These are phyloP conservation scores for Drosophila baimaii DNA, from an alignment of 1,140 invertebrate species.

Conservation along the genomic window DNA sequence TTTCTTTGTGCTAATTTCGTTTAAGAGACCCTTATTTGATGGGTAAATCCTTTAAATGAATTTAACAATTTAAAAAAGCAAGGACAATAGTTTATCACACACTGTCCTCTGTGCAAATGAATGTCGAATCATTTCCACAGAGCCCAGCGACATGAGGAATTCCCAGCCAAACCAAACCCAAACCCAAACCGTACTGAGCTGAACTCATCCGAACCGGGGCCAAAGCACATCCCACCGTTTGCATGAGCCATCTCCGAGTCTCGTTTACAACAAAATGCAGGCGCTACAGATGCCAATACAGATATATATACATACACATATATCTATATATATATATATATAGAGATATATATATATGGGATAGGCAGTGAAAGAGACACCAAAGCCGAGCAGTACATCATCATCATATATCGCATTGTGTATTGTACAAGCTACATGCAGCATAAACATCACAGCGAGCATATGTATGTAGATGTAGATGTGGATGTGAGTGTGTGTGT, in stretches of 20 bases:
- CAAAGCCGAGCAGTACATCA: conserved; percentile 38
- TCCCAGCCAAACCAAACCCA: conserved; percentile 2
- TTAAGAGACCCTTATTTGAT: no score
- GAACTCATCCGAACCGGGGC: conserved; percentile 1
- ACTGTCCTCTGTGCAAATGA: conserved; percentile 48
- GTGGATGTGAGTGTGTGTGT: not conserved
- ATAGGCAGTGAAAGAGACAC: conserved; percentile 24
- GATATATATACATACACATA: not conserved
- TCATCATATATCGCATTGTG: conserved; percentile 47
- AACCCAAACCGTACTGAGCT: not conserved
- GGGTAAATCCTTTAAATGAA: not conserved
- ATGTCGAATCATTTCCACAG: conserved; percentile 52
- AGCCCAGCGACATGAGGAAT: conserved; percentile 26
- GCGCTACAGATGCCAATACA: conserved; percentile 30
- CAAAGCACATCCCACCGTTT: conserved; percentile 12
- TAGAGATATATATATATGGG: conserved; percentile 2
- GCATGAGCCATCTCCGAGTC: conserved; percentile 33
- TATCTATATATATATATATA: conserved; percentile 10
- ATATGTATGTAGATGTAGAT: no score
- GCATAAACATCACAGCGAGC: conserved; percentile 11
- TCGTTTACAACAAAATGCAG: conserved; percentile 65
- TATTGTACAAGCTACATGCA: conserved; percentile 30
- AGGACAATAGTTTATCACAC: no score
- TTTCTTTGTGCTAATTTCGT: not conserved
- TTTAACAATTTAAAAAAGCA: no score